Base-by-base conservation (phyloP, 2,888 invertebrate genomes). In the Polia nebulosa region DNA sequence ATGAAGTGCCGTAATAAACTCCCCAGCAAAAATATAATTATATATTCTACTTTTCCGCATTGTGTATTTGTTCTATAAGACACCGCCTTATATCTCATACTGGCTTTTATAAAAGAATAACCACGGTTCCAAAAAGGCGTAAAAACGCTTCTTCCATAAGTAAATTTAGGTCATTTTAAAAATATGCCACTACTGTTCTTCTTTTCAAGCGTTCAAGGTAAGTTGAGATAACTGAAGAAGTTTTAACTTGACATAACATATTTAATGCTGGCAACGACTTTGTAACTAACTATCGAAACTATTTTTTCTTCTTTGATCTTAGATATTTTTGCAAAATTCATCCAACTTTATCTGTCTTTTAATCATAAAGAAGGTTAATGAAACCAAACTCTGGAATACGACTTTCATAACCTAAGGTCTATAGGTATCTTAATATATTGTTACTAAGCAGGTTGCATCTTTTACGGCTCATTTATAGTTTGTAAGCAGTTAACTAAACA, bases 41-140 rank as follows among this genome's bases (percentile, higher is more conserved):
- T n/a, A n/a, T n/a, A n/a, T n/a, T n/a, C n/a, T n/a, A n/a, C n/a
- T 60, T 52, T 64, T 57, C 44, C 27, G 32, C 36, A 44, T 49
- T 57, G 47, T 68, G 45, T 57, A 65, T 57, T 55, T 76, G 22
- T 49, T 56, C 13, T 49, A 32, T 53, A 63, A 41, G 32, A 63
- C 36, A n/a, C 51, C 78, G 74, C 78, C 63, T 76, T 68, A 73
- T 68, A 15, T 65, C 32, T 22, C 29, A 53, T 63, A 44, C 55
- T 20, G 25, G 45, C 49, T 62, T 61, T 51, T 36, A 67, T 45
- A 41, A 45, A 72, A 62, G 72, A 45, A 72, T 49, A 32, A 57
- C 8, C 65, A 49, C 67, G 34, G 20, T 41, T 51, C 20, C 55
- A 22, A 11, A 59, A 59, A 8, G 11, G 27, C 53, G 27, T n/a